phyloP scores from a whole-genome alignment of 2,113 vertebrate species.

The Chiloscyllium plagiosum region DNA sequence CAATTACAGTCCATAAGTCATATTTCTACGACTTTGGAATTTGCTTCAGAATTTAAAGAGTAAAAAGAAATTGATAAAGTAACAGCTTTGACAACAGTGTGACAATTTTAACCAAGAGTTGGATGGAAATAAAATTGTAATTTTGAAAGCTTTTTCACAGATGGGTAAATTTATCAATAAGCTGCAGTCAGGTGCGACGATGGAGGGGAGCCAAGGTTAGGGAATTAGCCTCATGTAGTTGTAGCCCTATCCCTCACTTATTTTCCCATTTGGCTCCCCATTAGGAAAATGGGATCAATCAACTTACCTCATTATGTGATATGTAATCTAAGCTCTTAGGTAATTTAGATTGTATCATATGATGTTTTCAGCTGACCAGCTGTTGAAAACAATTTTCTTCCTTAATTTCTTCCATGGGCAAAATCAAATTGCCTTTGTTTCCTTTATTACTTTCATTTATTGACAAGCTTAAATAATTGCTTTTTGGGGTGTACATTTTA shows the following conservation, averaged over 20 bases:
- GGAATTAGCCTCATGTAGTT: neutral
- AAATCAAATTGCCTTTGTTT: neutral
- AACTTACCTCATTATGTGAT: neutral
- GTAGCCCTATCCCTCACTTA: neutral
- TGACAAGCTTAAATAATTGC: neutral
- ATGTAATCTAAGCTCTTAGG: neutral
- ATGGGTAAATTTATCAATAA: neutral
- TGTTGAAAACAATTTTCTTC: neutral
- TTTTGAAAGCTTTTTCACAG: neutral
- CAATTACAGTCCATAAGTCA: neutral
- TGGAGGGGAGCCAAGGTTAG: neutral
- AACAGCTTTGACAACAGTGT: neutral
- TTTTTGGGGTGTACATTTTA: neutral
- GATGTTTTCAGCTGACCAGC: neutral
- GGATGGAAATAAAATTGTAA: neutral
- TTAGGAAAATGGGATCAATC: neutral
- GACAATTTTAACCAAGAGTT: neutral
- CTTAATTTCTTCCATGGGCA: neutral
- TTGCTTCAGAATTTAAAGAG: neutral
- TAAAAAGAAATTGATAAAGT: neutral
- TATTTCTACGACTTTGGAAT: neutral
- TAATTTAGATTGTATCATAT: too few relatives aligned
- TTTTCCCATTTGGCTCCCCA: neutral
- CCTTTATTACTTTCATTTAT: neutral
- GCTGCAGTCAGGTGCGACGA: neutral